phyloP scores from a whole-genome alignment of 2,888 invertebrate species.

The Syrphus vitripennis region DNA sequence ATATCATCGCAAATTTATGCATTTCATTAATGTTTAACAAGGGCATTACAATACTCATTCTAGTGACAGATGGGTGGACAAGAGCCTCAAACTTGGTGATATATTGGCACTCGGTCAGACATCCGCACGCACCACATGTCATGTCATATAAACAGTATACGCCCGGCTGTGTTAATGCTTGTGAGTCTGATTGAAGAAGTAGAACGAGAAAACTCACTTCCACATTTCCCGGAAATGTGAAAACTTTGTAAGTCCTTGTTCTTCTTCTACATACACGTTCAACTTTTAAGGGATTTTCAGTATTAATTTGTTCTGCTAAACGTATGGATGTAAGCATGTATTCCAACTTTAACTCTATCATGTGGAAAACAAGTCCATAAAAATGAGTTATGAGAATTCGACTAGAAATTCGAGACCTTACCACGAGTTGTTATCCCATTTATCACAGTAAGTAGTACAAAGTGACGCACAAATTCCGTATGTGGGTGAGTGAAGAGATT shows the following conservation, averaged over 20 bases:
- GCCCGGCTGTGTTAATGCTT: background rate
- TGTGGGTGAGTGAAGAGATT: background rate
- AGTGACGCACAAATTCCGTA: slow-evolving; percentile 43
- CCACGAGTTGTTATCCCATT: slow-evolving; percentile 51
- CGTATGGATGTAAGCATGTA: slow-evolving; percentile 10
- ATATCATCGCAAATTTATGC: slow-evolving; percentile 71
- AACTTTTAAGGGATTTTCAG: slow-evolving; percentile 42
- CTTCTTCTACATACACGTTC: background rate
- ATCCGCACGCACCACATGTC: slow-evolving; percentile 54
- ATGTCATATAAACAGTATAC: slow-evolving; percentile 15
- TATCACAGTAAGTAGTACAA: slow-evolving; percentile 58
- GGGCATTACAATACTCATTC: slow-evolving; percentile 68
- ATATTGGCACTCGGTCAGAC: slow-evolving; percentile 61
- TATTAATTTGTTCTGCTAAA: slow-evolving; percentile 30
- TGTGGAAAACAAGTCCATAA: slow-evolving; percentile 57
- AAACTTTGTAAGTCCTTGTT: slow-evolving; percentile 33
- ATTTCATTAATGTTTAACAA: slow-evolving; percentile 72
- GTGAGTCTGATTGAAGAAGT: background rate
- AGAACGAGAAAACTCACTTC: background rate
- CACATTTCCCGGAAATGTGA: slow-evolving; percentile 1
- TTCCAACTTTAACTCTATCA: slow-evolving; percentile 31
- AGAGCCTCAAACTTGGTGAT: slow-evolving; percentile 59
- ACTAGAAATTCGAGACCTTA: slow-evolving; percentile 56
- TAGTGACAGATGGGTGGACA: slow-evolving; percentile 70
- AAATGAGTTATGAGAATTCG: slow-evolving; percentile 63